These are phyloP conservation scores for Silurus glanis DNA, from an alignment of 2,113 vertebrate genomes.

Conservation along the genomic window DNA sequence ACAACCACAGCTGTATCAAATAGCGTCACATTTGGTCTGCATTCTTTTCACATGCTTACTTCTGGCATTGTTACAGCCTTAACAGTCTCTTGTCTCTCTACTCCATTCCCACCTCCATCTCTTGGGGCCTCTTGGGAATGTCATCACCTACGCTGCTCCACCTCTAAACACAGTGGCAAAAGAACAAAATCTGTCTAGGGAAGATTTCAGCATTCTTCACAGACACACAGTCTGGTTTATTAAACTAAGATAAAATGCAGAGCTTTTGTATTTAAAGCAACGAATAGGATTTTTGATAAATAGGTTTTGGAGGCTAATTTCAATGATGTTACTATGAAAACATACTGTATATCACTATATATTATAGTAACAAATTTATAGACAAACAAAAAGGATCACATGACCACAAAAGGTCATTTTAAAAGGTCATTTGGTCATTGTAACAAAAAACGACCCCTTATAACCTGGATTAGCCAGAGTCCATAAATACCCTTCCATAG, in stretches of 20 bases:
- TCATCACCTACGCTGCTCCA: conserved; percentile 19
- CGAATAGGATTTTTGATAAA: not conserved
- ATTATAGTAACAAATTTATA: not conserved
- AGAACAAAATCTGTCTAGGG: not conserved
- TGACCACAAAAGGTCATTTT: not conserved
- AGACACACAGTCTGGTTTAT: not conserved
- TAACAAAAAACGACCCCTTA: not conserved
- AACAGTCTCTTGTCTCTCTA: not conserved
- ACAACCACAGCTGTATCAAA: conserved; percentile 24
- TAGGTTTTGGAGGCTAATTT: not conserved
- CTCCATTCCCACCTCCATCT: not conserved
- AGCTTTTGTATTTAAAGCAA: not conserved
- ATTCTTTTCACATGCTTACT: conserved; percentile 2
- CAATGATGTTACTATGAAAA: not conserved
- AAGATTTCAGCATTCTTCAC: not conserved
- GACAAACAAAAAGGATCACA: not conserved
- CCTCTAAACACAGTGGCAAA: not conserved
- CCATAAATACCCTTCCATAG: not conserved
- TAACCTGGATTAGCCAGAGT: not conserved
- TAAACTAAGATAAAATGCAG: not conserved
- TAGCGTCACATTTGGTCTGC: conserved; percentile 8
- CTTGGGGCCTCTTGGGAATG: conserved; percentile 2
- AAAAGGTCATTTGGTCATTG: not conserved
- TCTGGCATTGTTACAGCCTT: not conserved
- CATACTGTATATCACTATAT: not conserved